Percentiles rank a stretch among this genome's conserved stretches.
These are phyloP conservation scores for Halichoerus grypus DNA, from an alignment of 2,113 vertebrate genomes.

Conservation along the genomic window DNA sequence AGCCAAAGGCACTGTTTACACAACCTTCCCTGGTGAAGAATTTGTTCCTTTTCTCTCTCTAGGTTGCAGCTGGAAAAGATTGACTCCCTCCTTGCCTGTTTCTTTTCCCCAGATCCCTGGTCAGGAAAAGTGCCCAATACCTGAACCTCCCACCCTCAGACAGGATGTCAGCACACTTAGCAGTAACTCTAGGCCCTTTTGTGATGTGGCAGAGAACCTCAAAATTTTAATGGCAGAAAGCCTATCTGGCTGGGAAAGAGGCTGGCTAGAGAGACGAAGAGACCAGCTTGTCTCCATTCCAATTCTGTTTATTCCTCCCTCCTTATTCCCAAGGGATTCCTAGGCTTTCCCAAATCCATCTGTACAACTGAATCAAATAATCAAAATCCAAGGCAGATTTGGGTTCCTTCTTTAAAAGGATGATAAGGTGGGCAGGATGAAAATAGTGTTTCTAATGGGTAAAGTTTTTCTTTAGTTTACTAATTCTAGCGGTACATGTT, in stretches of 20 bases:
- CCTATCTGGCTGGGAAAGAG: not conserved
- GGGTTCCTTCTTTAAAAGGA: slow-evolving; percentile 36
- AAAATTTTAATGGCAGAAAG: slow-evolving; percentile 28
- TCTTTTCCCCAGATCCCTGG: slow-evolving; percentile 35
- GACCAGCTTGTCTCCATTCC: not conserved
- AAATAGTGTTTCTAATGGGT: slow-evolving; percentile 45
- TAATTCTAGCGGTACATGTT: slow-evolving; percentile 26
- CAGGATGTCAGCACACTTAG: slow-evolving; percentile 34
- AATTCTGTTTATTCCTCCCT: not conserved
- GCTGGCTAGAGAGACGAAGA: not conserved
- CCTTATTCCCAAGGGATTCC: not conserved
- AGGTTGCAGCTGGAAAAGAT: slow-evolving; percentile 79
- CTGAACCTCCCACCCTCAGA: slow-evolving; percentile 23
- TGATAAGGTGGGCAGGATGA: not conserved
- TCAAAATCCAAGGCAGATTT: slow-evolving; percentile 37
- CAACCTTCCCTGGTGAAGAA: slow-evolving; percentile 82
- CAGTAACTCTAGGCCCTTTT: slow-evolving; percentile 38
- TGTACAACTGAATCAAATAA: slow-evolving; percentile 44
- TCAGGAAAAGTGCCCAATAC: slow-evolving; percentile 59
- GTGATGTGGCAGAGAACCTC: not conserved
- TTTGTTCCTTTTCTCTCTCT: slow-evolving; percentile 81
- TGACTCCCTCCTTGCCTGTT: slow-evolving; percentile 66
- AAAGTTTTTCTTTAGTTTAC: slow-evolving; percentile 47
- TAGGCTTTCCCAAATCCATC: slow-evolving; percentile 19
- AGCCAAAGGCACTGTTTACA: slow-evolving; percentile 83